These are phyloP conservation scores for Thecophora atra DNA, from an alignment of 2,888 invertebrate species.

Conservation along the genomic window DNA sequence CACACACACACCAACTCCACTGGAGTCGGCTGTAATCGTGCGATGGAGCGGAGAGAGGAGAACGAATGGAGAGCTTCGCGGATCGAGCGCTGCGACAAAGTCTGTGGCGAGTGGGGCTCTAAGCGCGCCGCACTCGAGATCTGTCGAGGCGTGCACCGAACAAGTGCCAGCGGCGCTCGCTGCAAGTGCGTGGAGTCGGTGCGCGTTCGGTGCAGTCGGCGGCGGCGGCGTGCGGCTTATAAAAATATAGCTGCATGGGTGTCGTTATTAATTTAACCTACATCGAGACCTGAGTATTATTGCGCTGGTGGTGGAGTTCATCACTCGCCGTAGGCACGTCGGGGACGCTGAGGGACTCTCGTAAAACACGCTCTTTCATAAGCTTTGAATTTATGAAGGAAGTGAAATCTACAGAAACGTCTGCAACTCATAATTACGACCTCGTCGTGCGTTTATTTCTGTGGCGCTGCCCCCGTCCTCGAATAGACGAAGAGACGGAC, in stretches of 20 bases:
- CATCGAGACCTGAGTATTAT: slow-evolving; percentile 39
- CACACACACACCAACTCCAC: too few species aligned
- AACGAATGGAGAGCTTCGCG: neutral
- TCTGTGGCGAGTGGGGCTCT: slow-evolving; percentile 2
- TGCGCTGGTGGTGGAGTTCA: neutral
- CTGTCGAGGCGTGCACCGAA: slow-evolving; percentile 20
- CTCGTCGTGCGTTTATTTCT: neutral
- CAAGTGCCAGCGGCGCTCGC: slow-evolving; percentile 30
- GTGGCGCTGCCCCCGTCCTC: neutral
- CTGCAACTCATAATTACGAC: slow-evolving; percentile 31
- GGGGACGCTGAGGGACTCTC: neutral
- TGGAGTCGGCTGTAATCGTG: neutral
- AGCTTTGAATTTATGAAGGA: slow-evolving; percentile 38
- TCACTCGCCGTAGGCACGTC: neutral
- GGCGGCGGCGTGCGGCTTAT: slow-evolving; percentile 8
- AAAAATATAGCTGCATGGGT: slow-evolving; percentile 48
- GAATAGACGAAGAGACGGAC: neutral
- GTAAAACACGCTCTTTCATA: slow-evolving; percentile 25
- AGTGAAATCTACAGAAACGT: slow-evolving; percentile 33
- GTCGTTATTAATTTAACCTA: slow-evolving; percentile 63
- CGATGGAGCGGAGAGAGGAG: neutral
- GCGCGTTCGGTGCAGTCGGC: neutral
- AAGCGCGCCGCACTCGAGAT: neutral
- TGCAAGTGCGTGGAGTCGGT: slow-evolving; percentile 15
- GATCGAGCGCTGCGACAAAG: slow-evolving; percentile 2